Percentiles rank a stretch among this genome's conserved stretches.
Conservation (phyloP, 2,888 invertebrate genomes). For the Noctua comes region DNA sequence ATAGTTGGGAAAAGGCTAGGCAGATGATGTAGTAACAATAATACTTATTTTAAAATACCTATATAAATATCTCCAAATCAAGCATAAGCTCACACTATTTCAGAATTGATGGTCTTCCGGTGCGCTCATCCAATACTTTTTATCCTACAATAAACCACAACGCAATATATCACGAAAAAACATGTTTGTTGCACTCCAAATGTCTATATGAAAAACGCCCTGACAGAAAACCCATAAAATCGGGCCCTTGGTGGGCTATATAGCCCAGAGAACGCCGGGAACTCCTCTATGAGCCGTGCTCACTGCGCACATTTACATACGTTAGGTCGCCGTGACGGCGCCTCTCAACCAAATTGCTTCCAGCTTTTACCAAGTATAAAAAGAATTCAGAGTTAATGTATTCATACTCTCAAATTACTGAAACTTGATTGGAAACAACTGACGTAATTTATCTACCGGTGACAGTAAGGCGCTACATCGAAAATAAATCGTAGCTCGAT, state of each 20-base stretch:
- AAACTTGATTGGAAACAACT: constrained; percentile 45
- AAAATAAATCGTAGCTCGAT: too few species aligned
- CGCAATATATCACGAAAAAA: constrained; percentile 59
- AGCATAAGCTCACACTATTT: background rate
- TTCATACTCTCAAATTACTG: constrained; percentile 62
- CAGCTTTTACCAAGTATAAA: constrained; percentile 72
- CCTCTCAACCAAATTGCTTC: constrained; percentile 81
- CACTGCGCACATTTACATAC: constrained; percentile 76
- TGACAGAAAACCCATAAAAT: constrained; percentile 65
- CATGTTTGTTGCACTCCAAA: constrained; percentile 64
- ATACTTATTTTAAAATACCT: background rate
- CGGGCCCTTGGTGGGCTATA: constrained; percentile 54
- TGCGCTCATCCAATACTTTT: constrained; percentile 17
- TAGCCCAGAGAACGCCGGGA: constrained; percentile 31
- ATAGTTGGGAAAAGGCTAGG: too few species aligned
- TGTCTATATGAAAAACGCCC: constrained; percentile 56
- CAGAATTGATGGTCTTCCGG: background rate
- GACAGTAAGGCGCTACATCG: too few species aligned
- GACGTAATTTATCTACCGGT: background rate
- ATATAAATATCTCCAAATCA: background rate
- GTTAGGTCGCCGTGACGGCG: constrained; percentile 68
- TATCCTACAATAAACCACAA: constrained; percentile 42
- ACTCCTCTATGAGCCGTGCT: constrained; percentile 59
- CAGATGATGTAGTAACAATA: too few species aligned
- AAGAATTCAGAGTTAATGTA: constrained; percentile 68